Conservation (phyloP, 2,113 vertebrate genomes). For the Podilymbus podiceps region DNA sequence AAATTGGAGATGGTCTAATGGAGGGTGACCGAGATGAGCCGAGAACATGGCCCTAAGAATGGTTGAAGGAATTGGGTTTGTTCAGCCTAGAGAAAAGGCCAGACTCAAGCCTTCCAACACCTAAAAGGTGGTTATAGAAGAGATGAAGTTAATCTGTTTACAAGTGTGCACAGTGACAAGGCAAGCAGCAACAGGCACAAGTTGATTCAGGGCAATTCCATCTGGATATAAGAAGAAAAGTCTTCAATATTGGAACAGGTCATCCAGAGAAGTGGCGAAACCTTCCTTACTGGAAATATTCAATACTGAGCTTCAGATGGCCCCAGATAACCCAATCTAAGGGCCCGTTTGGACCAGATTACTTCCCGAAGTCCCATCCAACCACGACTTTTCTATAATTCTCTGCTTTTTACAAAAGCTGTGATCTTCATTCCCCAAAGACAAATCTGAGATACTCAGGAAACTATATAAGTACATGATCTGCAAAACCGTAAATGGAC, state of each 20-base stretch:
- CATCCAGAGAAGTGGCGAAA: not conserved
- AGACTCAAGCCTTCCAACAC: not conserved
- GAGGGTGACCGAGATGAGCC: not conserved
- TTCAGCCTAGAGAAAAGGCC: not conserved
- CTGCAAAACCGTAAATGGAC: not conserved
- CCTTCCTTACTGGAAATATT: not conserved
- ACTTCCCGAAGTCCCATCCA: not conserved
- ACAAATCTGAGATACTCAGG: not conserved
- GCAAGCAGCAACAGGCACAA: not conserved
- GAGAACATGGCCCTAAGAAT: not conserved
- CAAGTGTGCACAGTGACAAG: not conserved
- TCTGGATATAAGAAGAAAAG: not conserved
- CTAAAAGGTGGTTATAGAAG: not conserved
- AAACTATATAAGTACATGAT: not conserved
- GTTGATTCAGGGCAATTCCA: not conserved
- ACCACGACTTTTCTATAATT: not conserved
- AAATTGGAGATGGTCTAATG: not conserved
- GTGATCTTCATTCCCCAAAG: not conserved
- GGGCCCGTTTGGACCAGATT: not conserved
- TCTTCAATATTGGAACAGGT: not conserved
- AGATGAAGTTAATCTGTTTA: not conserved
- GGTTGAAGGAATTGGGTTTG: not conserved
- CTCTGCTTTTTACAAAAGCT: not conserved
- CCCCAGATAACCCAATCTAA: not conserved
- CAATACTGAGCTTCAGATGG: not conserved